Conservation (phyloP, 2,113 vertebrate genomes). For the Uria lomvia region DNA sequence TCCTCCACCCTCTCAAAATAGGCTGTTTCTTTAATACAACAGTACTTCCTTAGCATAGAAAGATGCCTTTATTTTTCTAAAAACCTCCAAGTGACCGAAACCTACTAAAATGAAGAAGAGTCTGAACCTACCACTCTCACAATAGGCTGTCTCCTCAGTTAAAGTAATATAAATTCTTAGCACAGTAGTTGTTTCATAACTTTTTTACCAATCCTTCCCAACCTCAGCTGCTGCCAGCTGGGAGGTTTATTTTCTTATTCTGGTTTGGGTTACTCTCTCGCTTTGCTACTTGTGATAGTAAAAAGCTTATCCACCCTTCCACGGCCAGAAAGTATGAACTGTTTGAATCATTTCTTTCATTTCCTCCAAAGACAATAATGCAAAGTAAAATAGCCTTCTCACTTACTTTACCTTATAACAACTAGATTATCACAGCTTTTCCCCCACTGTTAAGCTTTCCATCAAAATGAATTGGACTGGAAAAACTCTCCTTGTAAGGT, state of each 20-base stretch:
- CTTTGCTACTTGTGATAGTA: not conserved
- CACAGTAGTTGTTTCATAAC: conserved; percentile 8
- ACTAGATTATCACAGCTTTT: not conserved
- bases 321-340: not conserved
- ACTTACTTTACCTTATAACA: not conserved
- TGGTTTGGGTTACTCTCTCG: conserved; percentile 9
- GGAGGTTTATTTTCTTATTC: conserved; percentile 40
- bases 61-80: not conserved
- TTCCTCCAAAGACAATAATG: not conserved
- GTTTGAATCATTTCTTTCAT: not conserved
- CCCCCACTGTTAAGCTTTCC: not conserved
- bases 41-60: not conserved
- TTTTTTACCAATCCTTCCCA: not conserved
- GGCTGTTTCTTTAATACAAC: not conserved
- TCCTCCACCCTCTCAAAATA: not conserved
- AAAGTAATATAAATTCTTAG: conserved; percentile 18
- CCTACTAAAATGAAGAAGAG: not conserved
- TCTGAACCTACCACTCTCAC: not conserved
- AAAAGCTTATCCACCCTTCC: not conserved
- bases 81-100: not conserved
- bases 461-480: not conserved
- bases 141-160: not conserved
- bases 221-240: not conserved
- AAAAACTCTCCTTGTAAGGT: not conserved
- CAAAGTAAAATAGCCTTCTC: not conserved